Percentiles rank a stretch among this genome's conserved stretches.
These are phyloP conservation scores for Zaprionus camerounensis DNA, from an alignment of 1,140 invertebrate genomes.

Conservation along the genomic window DNA sequence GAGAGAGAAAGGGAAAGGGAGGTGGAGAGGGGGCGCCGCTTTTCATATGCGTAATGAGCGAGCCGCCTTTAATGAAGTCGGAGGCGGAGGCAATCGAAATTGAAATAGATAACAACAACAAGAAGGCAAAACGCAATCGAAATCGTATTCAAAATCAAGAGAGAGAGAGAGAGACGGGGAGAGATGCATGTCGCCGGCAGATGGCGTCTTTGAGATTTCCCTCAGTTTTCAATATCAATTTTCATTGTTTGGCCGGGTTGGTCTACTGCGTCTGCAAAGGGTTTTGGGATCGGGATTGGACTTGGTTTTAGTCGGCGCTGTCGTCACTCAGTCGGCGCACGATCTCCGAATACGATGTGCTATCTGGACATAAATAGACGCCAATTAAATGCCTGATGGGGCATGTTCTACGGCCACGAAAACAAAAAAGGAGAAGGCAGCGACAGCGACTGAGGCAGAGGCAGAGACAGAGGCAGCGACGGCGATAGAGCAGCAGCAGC, in stretches of 20 bases:
- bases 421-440: constrained; percentile 19
- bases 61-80: constrained; percentile 45
- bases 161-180: neutral
- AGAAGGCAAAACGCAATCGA: neutral
- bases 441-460: neutral
- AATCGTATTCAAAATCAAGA: constrained; percentile 1
- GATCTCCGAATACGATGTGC: constrained; percentile 68
- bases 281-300: neutral
- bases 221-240: constrained; percentile 72
- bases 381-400: constrained; percentile 78
- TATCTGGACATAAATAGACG: constrained; percentile 81
- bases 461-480: constrained; percentile 31
- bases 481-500: neutral
- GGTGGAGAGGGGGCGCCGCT: constrained; percentile 1
- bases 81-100: constrained; percentile 11
- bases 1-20: neutral
- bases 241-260: constrained; percentile 61
- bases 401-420: constrained; percentile 39
- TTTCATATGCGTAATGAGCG: constrained; percentile 75
- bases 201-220: constrained; percentile 74
- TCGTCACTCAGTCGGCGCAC: constrained; percentile 72
- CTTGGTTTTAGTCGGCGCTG: constrained; percentile 19
- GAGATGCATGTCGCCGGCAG: constrained; percentile 23
- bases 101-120: constrained; percentile 7
- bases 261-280: constrained; percentile 1